A percentile compares a stretch with the other conserved stretches of the same genome.
phyloP scores from a whole-genome alignment of 2,888 invertebrate genomes.

The Drosophila setosimentum region DNA sequence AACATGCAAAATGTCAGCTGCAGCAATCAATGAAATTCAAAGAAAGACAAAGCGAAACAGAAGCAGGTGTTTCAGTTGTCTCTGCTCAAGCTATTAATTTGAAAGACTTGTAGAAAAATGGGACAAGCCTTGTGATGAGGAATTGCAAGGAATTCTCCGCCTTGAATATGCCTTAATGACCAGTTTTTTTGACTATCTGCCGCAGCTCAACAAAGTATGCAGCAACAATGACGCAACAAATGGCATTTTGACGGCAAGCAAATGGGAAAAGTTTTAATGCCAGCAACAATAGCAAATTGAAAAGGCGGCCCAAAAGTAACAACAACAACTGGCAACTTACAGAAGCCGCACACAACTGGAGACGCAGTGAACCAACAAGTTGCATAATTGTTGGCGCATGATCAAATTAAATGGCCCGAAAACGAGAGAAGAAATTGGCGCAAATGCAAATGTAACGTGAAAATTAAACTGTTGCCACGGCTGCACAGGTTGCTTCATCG shows the following conservation, averaged over 20 bases:
- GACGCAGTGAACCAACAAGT: conserved; percentile 69
- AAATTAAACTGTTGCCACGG: conserved; percentile 11
- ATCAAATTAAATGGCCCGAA: conserved; percentile 79
- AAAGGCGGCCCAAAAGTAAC: conserved; percentile 47
- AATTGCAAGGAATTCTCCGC: background rate
- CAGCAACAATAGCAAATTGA: conserved; percentile 60
- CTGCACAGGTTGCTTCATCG: conserved; percentile 32
- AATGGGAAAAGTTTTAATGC: conserved; percentile 76
- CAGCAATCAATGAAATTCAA: background rate
- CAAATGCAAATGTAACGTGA: background rate
- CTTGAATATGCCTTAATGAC: conserved; percentile 7
- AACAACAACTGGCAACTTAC: conserved; percentile 42
- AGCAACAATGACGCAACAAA: conserved; percentile 41
- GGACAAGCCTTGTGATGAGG: background rate
- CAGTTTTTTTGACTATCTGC: background rate
- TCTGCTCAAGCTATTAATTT: background rate
- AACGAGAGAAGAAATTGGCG: conserved; percentile 12
- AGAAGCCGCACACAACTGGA: conserved; percentile 21
- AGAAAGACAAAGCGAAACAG: background rate
- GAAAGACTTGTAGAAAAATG: background rate
- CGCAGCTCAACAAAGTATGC: conserved; percentile 7
- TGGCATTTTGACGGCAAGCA: conserved; percentile 34
- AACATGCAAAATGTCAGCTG: conserved; percentile 7
- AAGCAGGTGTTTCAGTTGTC: background rate
- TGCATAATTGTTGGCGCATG: conserved; percentile 81